Percentiles rank a stretch among this genome's conserved stretches.
These are phyloP conservation scores for Phoxinus phoxinus DNA, from an alignment of 2,113 vertebrate species.

Conservation along the genomic window DNA sequence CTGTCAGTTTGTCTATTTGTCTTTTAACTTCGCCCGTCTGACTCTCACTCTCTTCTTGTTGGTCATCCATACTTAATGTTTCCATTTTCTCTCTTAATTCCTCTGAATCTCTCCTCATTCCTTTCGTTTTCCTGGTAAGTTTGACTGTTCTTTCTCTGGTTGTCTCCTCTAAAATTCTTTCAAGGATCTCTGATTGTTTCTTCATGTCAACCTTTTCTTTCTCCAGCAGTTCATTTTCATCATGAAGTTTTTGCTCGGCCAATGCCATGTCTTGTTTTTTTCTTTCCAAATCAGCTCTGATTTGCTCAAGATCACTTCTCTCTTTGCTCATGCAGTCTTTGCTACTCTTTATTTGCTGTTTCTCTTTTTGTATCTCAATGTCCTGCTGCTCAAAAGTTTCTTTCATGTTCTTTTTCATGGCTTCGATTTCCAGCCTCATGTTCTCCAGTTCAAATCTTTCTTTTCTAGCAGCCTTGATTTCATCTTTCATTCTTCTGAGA, in stretches of 20 bases:
- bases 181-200: not conserved
- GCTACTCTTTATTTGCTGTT: conserved; percentile 36
- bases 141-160: conserved; percentile 14
- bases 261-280: conserved; percentile 19
- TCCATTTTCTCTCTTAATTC: not conserved
- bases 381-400: conserved; percentile 39
- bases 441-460: conserved; percentile 49
- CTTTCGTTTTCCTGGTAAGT: conserved; percentile 28
- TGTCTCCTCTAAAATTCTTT: conserved; percentile 13
- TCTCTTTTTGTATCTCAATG: conserved; percentile 24
- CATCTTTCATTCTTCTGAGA: conserved; percentile 51
- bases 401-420: conserved; percentile 32
- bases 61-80: conserved; percentile 8
- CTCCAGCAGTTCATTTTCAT: not conserved
- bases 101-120: not conserved
- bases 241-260: conserved; percentile 29
- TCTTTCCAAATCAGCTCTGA: conserved; percentile 43
- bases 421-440: not conserved
- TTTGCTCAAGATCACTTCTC: conserved; percentile 32
- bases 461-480: conserved; percentile 36
- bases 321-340: conserved; percentile 21
- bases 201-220: conserved; percentile 7
- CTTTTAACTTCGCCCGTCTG: conserved; percentile 24
- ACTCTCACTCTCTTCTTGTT: conserved; percentile 32
- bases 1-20: conserved; percentile 32